phyloP scores from a whole-genome alignment of 2,888 invertebrate species.

The Perizoma flavofasciatum region DNA sequence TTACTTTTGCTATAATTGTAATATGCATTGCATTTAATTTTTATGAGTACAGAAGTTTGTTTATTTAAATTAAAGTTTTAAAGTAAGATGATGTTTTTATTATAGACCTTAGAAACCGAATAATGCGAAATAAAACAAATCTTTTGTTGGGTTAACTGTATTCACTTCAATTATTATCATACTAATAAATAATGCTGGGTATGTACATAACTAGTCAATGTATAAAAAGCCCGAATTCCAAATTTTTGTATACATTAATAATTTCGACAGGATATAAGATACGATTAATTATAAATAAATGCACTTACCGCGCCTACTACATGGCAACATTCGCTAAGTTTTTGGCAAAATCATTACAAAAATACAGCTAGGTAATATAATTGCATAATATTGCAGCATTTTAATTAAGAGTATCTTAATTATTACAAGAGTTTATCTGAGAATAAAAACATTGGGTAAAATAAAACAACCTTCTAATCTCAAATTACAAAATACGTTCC shows the following conservation, averaged over 20 bases:
- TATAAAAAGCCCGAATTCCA: slow-evolving; percentile 72
- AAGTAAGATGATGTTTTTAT: slow-evolving; percentile 6
- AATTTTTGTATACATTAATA: slow-evolving; percentile 60
- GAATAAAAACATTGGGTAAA: slow-evolving; percentile 47
- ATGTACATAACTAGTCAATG: slow-evolving; percentile 62
- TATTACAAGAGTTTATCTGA: slow-evolving; percentile 39
- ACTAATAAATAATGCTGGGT: slow-evolving; percentile 63
- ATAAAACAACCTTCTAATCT: slow-evolving; percentile 54
- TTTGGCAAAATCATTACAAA: slow-evolving; percentile 65
- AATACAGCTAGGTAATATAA: slow-evolving; percentile 52
- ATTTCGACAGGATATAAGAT: slow-evolving; percentile 59
- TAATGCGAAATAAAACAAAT: slow-evolving; percentile 41
- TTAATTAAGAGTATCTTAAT: slow-evolving; percentile 18
- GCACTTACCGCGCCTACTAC: slow-evolving; percentile 71
- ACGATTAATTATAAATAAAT: slow-evolving; percentile 73
- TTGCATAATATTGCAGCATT: slow-evolving; percentile 55
- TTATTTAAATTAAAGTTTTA: background rate
- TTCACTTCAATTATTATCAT: slow-evolving; percentile 62
- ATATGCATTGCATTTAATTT: no score
- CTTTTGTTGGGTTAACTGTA: slow-evolving; percentile 63
- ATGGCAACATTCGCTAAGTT: slow-evolving; percentile 69
- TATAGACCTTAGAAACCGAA: no score
- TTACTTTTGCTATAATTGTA: no score
- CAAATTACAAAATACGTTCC: slow-evolving; percentile 28
- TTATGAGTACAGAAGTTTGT: no score